Evolutionary conservation across 2,888 invertebrate genomes (phyloP).

Genomic region (Rhogogaster chlorosoma): DNA sequence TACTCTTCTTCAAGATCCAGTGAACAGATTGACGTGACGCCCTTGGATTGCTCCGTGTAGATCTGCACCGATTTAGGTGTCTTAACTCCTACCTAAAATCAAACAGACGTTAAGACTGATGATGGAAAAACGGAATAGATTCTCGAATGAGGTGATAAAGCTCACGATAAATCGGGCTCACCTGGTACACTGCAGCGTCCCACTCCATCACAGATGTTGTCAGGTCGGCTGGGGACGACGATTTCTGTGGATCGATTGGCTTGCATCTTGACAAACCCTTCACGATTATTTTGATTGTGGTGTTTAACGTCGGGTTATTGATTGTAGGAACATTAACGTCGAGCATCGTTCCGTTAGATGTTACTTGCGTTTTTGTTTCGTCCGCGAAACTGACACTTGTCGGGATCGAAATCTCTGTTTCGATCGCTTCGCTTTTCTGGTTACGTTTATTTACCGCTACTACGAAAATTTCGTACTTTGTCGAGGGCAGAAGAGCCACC

Average conservation of each 20-base stretch:
- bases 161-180: background rate
- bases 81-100: background rate
- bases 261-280: background rate
- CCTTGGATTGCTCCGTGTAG: background rate
- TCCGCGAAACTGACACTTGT: background rate
- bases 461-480: background rate
- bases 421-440: background rate
- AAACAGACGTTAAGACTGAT: background rate
- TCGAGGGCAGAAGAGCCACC: background rate
- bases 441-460: background rate
- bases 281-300: background rate
- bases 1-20: no score
- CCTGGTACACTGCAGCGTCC: background rate
- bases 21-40: no score
- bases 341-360: background rate
- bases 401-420: background rate
- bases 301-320: background rate
- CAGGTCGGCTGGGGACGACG: background rate
- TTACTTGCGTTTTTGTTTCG: background rate
- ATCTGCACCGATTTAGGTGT: background rate
- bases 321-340: background rate
- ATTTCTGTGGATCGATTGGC: background rate
- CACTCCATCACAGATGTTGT: background rate
- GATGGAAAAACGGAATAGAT: background rate
- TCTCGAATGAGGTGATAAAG: background rate